Evolutionary conservation across 2,888 invertebrate species (phyloP), one percentile per base, ranked within the genome.

Genomic region (Brachyptera risi): DNA sequence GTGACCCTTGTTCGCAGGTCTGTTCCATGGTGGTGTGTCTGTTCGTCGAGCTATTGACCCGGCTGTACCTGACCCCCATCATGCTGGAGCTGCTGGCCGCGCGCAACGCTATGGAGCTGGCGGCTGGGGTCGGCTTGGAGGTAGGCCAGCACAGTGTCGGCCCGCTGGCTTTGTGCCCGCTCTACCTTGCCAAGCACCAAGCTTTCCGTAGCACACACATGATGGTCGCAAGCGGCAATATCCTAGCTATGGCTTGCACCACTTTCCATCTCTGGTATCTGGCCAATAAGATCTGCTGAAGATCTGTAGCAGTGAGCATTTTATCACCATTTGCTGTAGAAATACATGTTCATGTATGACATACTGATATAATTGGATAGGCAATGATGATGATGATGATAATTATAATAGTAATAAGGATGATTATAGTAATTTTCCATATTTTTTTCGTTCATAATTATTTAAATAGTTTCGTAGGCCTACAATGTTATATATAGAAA

Each of bases 151-250:
- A 89, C 68, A 78, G 87, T 44, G 79, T 87, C 26, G 88, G 90
- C 58, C 81, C 83, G 67, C 76, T 92, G 24, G 81, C 84, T 17
- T 82, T 87, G 71, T 91, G 91, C 71, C 89, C 90, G 0, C 87
- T 88, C 72, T 93, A 92, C 76, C 78, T 88, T 68, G 83, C 83
- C 69, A 82, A 91, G 15, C 83, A 92, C 70, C 82, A 80, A 67
- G 78, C 83, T 27, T 93, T 93, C 77, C 83, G 92, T 56, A 81
- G 83, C 42, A 82, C 87, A 58, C 93, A 93, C 76, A 85, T 87
- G 72, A 79, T 79, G 63, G 87, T 91, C 68, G 92, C 92, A 13
- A 84, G 89, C 74, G 89, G 90, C 60, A 92, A 92, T 71, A 83
- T 93, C 75, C 77, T 83, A 23, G 80, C 85, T 0, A 81, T 88